Evolutionary conservation across 2,113 vertebrate species (phyloP).

Genomic region (Murina feae): DNA sequence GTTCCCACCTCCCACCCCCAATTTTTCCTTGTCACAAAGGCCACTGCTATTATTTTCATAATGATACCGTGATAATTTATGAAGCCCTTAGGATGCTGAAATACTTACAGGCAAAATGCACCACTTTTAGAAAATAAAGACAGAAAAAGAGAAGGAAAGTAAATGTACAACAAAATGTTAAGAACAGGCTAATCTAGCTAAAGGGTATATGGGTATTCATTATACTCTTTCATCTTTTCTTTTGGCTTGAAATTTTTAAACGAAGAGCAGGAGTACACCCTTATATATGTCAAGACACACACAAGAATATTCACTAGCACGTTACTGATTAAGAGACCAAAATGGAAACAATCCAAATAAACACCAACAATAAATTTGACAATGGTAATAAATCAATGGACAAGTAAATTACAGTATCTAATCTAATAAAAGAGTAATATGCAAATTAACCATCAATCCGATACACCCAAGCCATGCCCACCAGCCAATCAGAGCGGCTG

Average conservation of each 20-base stretch:
- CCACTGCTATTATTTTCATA: background rate
- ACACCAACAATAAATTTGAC: background rate
- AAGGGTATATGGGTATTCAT: background rate
- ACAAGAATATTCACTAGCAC: background rate
- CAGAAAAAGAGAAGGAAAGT: background rate
- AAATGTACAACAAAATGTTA: background rate
- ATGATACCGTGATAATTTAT: background rate
- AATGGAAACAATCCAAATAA: conserved; percentile 18
- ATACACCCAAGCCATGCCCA: too few species aligned
- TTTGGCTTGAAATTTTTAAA: conserved; percentile 9
- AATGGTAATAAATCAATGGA: background rate
- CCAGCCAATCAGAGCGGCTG: too few species aligned
- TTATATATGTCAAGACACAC: background rate
- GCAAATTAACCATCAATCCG: too few species aligned
- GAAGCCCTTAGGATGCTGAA: background rate
- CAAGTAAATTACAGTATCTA: background rate
- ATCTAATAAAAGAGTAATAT: too few species aligned
- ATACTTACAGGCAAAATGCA: background rate
- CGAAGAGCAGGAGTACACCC: background rate
- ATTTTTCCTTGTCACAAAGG: background rate
- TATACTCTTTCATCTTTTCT: background rate
- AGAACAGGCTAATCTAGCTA: background rate
- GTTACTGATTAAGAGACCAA: background rate
- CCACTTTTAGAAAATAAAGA: background rate
- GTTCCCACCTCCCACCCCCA: too few species aligned